A percentile compares a stretch with the other conserved stretches of the same genome.
Evolutionary conservation across 1,140 invertebrate species (phyloP).

Genomic region (Drosophila punjabiensis): DNA sequence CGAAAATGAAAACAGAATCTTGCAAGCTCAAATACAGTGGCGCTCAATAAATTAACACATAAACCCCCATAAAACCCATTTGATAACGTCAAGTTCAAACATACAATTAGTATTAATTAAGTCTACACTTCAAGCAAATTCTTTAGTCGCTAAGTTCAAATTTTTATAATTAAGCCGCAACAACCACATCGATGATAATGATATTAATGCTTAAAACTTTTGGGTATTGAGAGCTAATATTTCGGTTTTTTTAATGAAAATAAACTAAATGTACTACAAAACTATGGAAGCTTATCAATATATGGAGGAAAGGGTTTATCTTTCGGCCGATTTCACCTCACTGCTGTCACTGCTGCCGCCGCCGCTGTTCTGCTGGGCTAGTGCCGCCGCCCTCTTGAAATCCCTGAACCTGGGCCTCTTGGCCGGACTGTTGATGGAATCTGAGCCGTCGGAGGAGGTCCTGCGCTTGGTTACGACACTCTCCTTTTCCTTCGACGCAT

Average conservation of each 20-base stretch:
- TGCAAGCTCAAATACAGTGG: constrained; percentile 43
- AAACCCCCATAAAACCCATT: constrained; percentile 15
- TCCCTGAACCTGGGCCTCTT: constrained; percentile 42
- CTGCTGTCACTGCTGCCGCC: constrained; percentile 12
- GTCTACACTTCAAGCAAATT: constrained; percentile 45
- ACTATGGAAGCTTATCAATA: constrained; percentile 9
- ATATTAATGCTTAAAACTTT: constrained; percentile 32
- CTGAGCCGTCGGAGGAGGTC: neutral
- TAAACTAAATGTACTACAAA: constrained; percentile 66
- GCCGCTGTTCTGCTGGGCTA: neutral
- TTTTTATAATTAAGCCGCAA: constrained; percentile 65
- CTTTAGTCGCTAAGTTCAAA: constrained; percentile 57
- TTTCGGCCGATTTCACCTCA: constrained; percentile 3
- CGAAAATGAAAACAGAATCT: constrained; percentile 16
- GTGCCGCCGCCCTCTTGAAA: neutral
- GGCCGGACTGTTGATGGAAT: constrained; percentile 5
- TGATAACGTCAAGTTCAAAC: constrained; percentile 44
- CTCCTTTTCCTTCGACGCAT: neutral
- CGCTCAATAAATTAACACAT: constrained; percentile 24
- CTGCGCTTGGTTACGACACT: constrained; percentile 11
- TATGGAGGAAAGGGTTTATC: neutral
- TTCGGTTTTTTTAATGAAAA: constrained; percentile 64
- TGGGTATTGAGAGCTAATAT: constrained; percentile 43
- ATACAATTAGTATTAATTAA: constrained; percentile 58
- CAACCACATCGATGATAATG: constrained; percentile 16